Base-by-base conservation (phyloP, 53 echinoderm and acorn worm genomes). In the Holothuria scabra region DNA sequence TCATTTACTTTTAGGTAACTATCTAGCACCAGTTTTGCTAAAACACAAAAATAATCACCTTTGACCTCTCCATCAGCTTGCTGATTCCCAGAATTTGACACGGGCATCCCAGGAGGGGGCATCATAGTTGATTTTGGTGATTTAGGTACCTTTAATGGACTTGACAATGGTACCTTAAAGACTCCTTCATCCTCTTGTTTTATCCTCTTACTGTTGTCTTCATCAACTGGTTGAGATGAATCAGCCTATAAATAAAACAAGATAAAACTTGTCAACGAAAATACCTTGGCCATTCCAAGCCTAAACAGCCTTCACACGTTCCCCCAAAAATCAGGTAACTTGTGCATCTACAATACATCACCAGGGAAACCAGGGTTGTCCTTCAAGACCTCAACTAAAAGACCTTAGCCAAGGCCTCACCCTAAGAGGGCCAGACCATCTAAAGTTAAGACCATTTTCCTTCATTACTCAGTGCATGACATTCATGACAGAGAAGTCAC, bases 91-190 rank as follows among this genome's bases (percentile, higher is more conserved):
- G 32, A 55, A 16, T 78, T 56, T 16, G 58, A 7, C 28, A 46
- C 56, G 0, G 59, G 29, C 25, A 31, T 56, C 20, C 78, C 78
- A 9, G 56, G 78, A 57, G 78, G 78, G 28, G 58, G 35, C 33
- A 60, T 65, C 24, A 84, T 83, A 46, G 48, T 44, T 29, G 55
- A 67, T 48, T 21, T 76, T 57, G 83, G 66, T 28, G 68, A 76
- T 55, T 46, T 66, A 21, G 56, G 84, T 30, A 68, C 52, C 63
- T 59, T 37, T n/a, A 81, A 26, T 26, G 83, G 67, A 23, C 65
- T 87, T 11, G 84, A 46, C 22, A 49, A 66, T 7, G 91, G 91
- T 38, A 87, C 87, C 68, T 87, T 87, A 68, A 91, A 91, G 31
- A 87, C 84, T 13, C 74, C 83, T 12, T 23, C 78, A 26, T 86